phyloP scores from a whole-genome alignment of 1,140 invertebrate species.

The Bombus superbus region DNA sequence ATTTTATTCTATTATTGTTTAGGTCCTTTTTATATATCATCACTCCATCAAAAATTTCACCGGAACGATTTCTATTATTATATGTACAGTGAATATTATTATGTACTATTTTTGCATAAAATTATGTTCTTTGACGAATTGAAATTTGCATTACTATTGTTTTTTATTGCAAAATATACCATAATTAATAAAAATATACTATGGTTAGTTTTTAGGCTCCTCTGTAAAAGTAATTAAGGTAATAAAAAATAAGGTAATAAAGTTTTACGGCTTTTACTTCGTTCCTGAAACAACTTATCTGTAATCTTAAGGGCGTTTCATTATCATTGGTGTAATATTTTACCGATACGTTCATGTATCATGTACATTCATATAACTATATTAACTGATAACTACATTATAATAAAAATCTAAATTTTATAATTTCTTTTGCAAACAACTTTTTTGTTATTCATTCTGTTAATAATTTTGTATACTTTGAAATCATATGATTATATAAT shows the following conservation, averaged over 20 bases:
- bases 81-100: background rate
- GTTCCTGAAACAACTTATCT: background rate
- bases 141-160: background rate
- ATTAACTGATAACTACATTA: background rate
- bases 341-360: background rate
- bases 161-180: background rate
- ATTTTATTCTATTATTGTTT: background rate
- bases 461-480: background rate
- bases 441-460: background rate
- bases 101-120: too few relatives aligned
- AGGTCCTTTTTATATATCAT: background rate
- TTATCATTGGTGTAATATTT: constrained; percentile 5
- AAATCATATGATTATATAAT: background rate
- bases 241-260: too few relatives aligned
- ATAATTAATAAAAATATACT: too few relatives aligned
- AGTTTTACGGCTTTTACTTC: background rate
- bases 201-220: background rate
- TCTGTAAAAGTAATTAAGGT: background rate
- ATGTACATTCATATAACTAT: too few relatives aligned
- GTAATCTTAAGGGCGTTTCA: background rate
- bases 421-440: background rate
- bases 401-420: background rate
- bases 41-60: background rate
- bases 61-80: background rate
- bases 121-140: background rate